These are phyloP conservation scores for Caenorhabditis zanzibari DNA, from an alignment of 2,888 invertebrate species.

Conservation along the genomic window DNA sequence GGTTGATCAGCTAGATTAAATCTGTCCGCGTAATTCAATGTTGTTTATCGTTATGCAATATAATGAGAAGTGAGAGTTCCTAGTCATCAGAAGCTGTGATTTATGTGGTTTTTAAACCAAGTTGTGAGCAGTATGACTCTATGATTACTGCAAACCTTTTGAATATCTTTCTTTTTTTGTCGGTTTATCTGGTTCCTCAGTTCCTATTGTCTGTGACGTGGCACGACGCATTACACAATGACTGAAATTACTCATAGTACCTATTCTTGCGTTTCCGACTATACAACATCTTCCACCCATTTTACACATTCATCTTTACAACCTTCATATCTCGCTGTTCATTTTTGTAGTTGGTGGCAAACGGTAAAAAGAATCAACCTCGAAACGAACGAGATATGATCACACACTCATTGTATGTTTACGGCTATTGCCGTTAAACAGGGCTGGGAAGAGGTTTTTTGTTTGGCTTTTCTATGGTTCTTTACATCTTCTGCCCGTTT, in stretches of 20 bases:
- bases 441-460: constrained; percentile 39
- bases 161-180: too few species aligned
- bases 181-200: too few species aligned
- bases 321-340: constrained; percentile 39
- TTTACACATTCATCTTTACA: constrained; percentile 47
- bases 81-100: background rate
- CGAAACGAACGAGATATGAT: constrained; percentile 48
- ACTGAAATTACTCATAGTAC: constrained; percentile 45
- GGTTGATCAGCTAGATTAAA: constrained; percentile 26
- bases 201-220: constrained; percentile 24
- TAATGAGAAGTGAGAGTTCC: background rate
- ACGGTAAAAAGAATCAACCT: constrained; percentile 35
- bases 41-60: background rate
- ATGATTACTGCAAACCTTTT: too few species aligned
- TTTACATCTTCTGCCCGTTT: constrained; percentile 8
- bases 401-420: constrained; percentile 31
- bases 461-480: constrained; percentile 19
- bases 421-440: constrained; percentile 35
- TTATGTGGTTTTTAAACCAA: background rate
- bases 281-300: background rate
- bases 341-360: constrained; percentile 32
- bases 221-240: constrained; percentile 16
- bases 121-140: too few species aligned
- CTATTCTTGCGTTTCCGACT: constrained; percentile 16
- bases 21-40: background rate